phyloP scores from a whole-genome alignment of 2,888 invertebrate species.

The Pterostichus madidus region DNA sequence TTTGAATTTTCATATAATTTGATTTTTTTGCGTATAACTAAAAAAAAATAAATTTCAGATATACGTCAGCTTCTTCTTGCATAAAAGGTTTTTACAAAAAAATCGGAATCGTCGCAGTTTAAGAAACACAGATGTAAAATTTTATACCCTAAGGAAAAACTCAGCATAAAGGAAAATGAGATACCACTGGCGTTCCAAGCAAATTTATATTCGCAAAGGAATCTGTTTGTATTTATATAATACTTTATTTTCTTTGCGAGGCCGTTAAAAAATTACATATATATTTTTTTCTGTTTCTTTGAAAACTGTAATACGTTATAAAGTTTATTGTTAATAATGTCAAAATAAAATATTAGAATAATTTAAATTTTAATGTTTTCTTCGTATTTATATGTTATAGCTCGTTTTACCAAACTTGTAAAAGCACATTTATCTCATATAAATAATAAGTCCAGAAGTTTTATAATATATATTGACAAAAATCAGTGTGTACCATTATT shows the following conservation, averaged over 20 bases:
- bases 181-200: neutral
- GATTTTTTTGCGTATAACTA: neutral
- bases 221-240: neutral
- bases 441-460: no score
- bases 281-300: no score
- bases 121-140: conserved; percentile 17
- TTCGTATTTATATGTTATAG: no score
- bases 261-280: neutral
- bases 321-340: no score
- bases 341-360: no score
- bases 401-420: no score
- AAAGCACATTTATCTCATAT: no score
- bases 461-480: no score
- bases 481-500: no score
- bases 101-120: conserved; percentile 10
- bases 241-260: neutral
- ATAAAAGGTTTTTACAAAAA: conserved; percentile 8
- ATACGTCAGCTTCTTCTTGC: neutral
- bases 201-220: conserved; percentile 8
- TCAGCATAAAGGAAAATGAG: conserved; percentile 24
- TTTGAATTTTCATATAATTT: neutral
- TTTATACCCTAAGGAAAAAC: conserved; percentile 28
- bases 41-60: neutral
- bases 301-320: no score
- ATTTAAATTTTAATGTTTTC: no score